Conservation (phyloP, 2,113 vertebrate species). For the Coryphaenoides rupestris region DNA sequence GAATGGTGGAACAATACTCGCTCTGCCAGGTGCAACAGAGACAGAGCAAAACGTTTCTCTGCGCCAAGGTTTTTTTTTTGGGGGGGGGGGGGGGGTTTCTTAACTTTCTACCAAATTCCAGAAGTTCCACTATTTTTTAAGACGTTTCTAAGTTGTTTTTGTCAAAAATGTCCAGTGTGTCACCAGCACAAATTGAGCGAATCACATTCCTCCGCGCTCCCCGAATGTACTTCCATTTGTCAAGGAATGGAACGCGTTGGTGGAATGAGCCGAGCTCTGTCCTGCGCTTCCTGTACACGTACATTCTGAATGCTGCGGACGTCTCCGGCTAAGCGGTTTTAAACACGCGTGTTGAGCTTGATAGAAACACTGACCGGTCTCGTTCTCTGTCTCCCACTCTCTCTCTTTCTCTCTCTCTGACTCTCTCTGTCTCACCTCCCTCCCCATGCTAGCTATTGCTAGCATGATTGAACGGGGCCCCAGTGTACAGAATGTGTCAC, state of each 20-base stretch:
- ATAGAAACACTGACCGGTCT: too few species aligned
- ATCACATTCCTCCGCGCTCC: conserved; percentile 36
- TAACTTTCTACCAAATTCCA: conserved; percentile 15
- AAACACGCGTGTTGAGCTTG: too few species aligned
- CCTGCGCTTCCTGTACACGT: conserved; percentile 1
- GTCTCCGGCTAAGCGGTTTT: conserved; percentile 16
- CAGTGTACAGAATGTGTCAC: conserved; percentile 35
- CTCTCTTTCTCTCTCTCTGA: neutral
- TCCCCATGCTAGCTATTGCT: neutral
- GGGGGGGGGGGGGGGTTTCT: too few species aligned
- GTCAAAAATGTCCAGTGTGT: conserved; percentile 45
- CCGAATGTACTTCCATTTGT: conserved; percentile 39
- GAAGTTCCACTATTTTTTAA: conserved; percentile 28
- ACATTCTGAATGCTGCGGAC: neutral
- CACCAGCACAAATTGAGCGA: conserved; percentile 41
- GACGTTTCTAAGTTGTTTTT: conserved; percentile 28
- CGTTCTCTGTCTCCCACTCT: conserved; percentile 1
- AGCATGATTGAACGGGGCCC: conserved; percentile 33
- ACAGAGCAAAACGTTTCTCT: conserved; percentile 23
- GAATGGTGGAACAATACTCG: conserved; percentile 42
- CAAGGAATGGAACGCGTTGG: conserved; percentile 18
- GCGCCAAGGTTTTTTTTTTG: conserved; percentile 21
- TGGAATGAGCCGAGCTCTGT: conserved; percentile 10
- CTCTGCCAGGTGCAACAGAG: conserved; percentile 46
- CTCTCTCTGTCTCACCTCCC: neutral